Percentiles rank a stretch among this genome's conserved stretches.
Conservation (phyloP, 2,113 vertebrate genomes). For the Crotalus horridus region DNA sequence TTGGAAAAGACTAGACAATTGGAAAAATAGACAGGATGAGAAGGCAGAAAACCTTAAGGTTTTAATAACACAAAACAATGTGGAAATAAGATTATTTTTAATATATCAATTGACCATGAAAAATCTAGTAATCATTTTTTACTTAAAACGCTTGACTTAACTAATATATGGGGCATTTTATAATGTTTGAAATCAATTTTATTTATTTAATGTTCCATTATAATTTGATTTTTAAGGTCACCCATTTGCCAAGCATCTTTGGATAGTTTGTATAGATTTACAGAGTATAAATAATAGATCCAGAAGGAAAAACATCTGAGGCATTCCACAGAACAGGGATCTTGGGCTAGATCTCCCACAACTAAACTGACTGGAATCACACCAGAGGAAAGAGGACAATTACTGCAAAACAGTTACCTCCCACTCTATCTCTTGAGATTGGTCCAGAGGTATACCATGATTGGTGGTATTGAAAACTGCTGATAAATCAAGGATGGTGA, state of each 20-base stretch:
- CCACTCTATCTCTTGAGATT: not conserved
- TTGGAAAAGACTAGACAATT: not conserved
- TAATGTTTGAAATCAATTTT: not conserved
- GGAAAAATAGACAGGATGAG: not conserved
- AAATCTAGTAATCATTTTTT: not conserved
- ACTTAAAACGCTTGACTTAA: not conserved
- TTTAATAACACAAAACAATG: not conserved
- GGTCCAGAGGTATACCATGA: not conserved
- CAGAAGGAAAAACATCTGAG: not conserved
- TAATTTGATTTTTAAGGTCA: not conserved
- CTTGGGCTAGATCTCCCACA: not conserved
- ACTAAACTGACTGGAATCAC: not conserved
- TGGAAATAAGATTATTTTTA: not conserved
- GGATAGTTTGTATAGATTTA: not conserved
- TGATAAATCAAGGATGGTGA: not conserved
- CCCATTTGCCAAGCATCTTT: not conserved
- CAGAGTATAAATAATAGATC: not conserved
- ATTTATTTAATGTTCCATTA: not conserved
- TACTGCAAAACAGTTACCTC: not conserved
- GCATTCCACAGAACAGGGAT: not conserved
- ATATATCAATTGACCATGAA: not conserved
- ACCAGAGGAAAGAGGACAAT: not conserved
- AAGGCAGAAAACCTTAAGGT: not conserved
- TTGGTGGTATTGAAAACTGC: not conserved
- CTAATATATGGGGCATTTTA: not conserved